Evolutionary conservation across 2,797 vertebrate genomes (phyloP), one percentile per base, ranked within the genome.

Genomic region (Delichon dasypus): DNA sequence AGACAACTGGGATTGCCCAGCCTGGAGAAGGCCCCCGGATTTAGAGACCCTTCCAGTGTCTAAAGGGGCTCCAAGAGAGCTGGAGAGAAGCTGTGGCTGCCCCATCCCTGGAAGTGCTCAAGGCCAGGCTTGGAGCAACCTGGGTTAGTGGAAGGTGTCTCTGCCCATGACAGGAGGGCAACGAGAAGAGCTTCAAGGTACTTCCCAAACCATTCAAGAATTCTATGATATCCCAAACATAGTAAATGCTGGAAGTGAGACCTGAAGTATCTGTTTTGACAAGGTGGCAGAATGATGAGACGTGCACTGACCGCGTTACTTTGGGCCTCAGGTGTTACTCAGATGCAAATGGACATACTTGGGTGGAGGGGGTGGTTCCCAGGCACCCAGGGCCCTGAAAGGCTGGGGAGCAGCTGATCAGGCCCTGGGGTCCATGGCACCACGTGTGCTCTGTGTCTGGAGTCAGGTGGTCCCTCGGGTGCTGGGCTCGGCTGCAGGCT

Each of bases 401-500:
- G 36, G n/a, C 14, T 26, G 45, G 30, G 25, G 40, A 6, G 32
- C 57, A 66, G 48, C 57, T 74, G 79, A 65, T 27, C 36, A 44
- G 53, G 8, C 36, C 36, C n/a, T 5, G 1, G 44, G 57, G 14
- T 34, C 47, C 0, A 0, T 42, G 36, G 61, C 66, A 73, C 11
- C 21, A 26, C 0, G 0, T 17, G 36, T 21, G 21, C 21, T 45
- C 53, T 91, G 77, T 19, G 57, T 30, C 53, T 71, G 77, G 22
- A 57, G 11, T 20, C 15, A 29, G 47, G n/a, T 0, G 3, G 22
- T 38, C 19, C 17, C n/a, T 40, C 6, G 23, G 61, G 38, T 25
- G 14, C 55, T 25, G 60, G 80, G 44, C 42, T 61, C 1, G 1
- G 55, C 65, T 48, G 68, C 22, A 19, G 51, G 62, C 14, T 26